phyloP scores from a whole-genome alignment of 2,797 vertebrate species.

The Fistularia commersonii region DNA sequence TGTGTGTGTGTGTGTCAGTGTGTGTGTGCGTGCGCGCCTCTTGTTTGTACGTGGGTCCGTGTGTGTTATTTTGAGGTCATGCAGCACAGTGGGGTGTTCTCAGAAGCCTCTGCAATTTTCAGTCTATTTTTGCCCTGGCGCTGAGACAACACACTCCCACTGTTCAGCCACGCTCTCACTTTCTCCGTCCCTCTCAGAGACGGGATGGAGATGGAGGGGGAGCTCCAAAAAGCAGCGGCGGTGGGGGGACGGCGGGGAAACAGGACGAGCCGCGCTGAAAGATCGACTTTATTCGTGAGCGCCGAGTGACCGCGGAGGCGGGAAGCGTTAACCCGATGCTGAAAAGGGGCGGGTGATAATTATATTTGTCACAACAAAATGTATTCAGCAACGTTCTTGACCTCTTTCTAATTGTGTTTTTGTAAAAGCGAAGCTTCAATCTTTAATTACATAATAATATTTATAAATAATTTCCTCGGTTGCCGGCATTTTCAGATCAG shows the following conservation, averaged over 20 bases:
- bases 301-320: no score
- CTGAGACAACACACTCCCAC: constrained; percentile 66
- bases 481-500: no score
- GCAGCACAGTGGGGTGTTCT: constrained; percentile 63
- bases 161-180: constrained; percentile 41
- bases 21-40: constrained; percentile 26
- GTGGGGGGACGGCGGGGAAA: neutral
- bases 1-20: constrained; percentile 34
- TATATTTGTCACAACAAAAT: no score
- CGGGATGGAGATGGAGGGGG: constrained; percentile 20
- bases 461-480: no score
- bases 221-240: constrained; percentile 15
- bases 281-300: no score
- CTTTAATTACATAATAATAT: no score
- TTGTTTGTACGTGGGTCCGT: constrained; percentile 27
- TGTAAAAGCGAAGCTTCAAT: no score
- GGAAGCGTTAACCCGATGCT: no score
- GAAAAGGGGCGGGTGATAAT: no score
- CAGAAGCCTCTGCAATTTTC: constrained; percentile 68
- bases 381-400: no score
- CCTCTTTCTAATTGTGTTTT: neutral
- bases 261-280: no score
- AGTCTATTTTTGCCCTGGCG: constrained; percentile 71
- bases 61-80: constrained; percentile 70
- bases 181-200: constrained; percentile 1